These are phyloP conservation scores for Adoxophyes honmai DNA, from an alignment of 1,140 invertebrate genomes.

Conservation along the genomic window DNA sequence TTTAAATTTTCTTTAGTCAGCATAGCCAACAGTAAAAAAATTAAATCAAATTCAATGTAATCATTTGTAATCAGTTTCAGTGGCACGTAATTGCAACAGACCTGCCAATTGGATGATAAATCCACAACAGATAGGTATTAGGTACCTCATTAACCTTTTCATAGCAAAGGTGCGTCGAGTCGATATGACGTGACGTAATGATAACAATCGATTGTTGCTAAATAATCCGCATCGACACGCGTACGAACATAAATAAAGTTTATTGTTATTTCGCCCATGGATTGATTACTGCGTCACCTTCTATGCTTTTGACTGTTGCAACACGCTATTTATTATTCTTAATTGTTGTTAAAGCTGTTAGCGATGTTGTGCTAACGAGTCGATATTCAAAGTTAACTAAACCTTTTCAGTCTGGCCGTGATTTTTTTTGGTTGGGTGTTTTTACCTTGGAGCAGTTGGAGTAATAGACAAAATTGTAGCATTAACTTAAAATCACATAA, in stretches of 20 bases:
- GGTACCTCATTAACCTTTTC: slow-evolving; percentile 2
- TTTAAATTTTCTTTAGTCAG: too few species aligned
- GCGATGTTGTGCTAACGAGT: background rate
- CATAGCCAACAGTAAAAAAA: too few species aligned
- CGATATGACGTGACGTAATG: background rate
- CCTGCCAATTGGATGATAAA: background rate
- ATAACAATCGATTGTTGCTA: slow-evolving; percentile 4
- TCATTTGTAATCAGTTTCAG: background rate
- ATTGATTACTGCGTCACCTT: too few species aligned
- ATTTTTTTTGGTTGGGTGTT: too few species aligned
- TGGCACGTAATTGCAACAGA: background rate
- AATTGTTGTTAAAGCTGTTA: background rate
- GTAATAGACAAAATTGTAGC: too few species aligned
- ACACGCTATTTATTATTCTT: background rate
- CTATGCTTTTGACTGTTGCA: too few species aligned
- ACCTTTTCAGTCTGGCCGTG: too few species aligned
- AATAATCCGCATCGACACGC: slow-evolving; percentile 1
- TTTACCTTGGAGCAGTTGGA: too few species aligned
- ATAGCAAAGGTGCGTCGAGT: background rate
- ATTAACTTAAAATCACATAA: too few species aligned
- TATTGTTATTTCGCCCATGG: slow-evolving; percentile 3
- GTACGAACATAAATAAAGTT: background rate
- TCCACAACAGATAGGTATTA: background rate
- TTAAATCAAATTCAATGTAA: too few species aligned
- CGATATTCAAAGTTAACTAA: background rate